phyloP scores from a whole-genome alignment of 1,140 invertebrate species.

The Polypedilum vanderplanki region DNA sequence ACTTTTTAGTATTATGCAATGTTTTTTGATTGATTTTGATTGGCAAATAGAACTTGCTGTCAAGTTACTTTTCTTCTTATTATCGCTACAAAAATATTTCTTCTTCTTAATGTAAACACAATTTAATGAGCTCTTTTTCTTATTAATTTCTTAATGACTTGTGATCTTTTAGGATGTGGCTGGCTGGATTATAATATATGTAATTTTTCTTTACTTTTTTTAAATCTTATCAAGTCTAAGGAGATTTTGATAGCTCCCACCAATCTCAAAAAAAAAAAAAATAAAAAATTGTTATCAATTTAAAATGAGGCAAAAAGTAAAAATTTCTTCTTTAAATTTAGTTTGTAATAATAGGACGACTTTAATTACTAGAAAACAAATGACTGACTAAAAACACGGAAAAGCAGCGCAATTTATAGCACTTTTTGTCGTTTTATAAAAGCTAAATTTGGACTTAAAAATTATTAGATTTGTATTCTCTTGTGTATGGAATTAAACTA shows the following conservation, averaged over 20 bases:
- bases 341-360: not conserved
- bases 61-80: not conserved
- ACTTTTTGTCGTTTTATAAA: constrained; percentile 21
- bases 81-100: constrained; percentile 27
- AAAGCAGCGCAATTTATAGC: constrained; percentile 20
- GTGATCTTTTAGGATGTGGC: not conserved
- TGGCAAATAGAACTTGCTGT: constrained; percentile 24
- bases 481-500: constrained; percentile 27
- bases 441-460: constrained; percentile 27
- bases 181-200: constrained; percentile 17
- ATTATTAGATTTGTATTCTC: not conserved
- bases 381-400: constrained; percentile 27
- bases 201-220: not conserved
- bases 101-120: constrained; percentile 4
- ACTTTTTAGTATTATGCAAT: constrained; percentile 16
- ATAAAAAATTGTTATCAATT: not conserved
- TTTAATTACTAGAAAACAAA: constrained; percentile 29
- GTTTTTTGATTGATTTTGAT: constrained; percentile 27
- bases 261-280: constrained; percentile 10
- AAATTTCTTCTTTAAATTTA: not conserved
- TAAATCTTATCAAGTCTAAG: constrained; percentile 24
- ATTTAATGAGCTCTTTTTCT: not conserved
- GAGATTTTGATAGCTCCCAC: constrained; percentile 21
- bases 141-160: not conserved
- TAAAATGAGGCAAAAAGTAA: not conserved